A percentile compares a stretch with the other conserved stretches of the same genome.
Conservation (phyloP, 1,140 invertebrate genomes). For the Melipona quadrifasciata region DNA sequence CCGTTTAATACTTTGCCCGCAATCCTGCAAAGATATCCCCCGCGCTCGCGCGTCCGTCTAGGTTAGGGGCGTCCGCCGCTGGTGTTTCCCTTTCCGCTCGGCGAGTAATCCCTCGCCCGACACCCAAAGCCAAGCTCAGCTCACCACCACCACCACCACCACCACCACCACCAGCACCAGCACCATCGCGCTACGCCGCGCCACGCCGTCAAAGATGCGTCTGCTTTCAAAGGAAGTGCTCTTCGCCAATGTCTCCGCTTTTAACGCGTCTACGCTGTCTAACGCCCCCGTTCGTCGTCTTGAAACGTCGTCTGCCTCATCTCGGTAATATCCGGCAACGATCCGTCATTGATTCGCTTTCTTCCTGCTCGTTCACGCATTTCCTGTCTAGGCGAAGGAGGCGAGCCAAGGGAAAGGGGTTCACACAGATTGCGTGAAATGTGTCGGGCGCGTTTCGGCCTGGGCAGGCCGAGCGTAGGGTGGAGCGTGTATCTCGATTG, state of each 20-base stretch:
- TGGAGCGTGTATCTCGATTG: neutral
- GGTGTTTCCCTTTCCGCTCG: constrained; percentile 25
- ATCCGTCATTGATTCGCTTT: constrained; percentile 43
- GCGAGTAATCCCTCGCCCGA: constrained; percentile 20
- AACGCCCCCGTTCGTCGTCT: neutral
- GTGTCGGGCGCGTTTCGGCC: neutral
- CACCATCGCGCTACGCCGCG: neutral
- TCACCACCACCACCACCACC: no score
- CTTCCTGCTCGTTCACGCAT: constrained; percentile 12
- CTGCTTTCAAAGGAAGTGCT: constrained; percentile 61
- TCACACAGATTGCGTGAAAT: constrained; percentile 1
- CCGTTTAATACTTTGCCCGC: constrained; percentile 36
- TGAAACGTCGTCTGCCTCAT: constrained; percentile 30
- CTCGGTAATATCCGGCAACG: constrained; percentile 27
- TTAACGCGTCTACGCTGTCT: constrained; percentile 21
- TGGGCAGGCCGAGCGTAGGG: no score
- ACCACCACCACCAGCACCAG: no score
- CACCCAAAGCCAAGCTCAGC: neutral
- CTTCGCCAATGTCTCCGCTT: constrained; percentile 33
- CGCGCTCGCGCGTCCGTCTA: neutral
- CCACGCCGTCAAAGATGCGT: constrained; percentile 33
- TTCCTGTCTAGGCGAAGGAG: neutral
- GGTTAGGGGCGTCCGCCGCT: neutral
- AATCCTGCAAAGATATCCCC: constrained; percentile 25
- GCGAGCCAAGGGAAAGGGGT: no score